Evolutionary conservation across 2,888 invertebrate species (phyloP).

Genomic region (Andrena bicolor): DNA sequence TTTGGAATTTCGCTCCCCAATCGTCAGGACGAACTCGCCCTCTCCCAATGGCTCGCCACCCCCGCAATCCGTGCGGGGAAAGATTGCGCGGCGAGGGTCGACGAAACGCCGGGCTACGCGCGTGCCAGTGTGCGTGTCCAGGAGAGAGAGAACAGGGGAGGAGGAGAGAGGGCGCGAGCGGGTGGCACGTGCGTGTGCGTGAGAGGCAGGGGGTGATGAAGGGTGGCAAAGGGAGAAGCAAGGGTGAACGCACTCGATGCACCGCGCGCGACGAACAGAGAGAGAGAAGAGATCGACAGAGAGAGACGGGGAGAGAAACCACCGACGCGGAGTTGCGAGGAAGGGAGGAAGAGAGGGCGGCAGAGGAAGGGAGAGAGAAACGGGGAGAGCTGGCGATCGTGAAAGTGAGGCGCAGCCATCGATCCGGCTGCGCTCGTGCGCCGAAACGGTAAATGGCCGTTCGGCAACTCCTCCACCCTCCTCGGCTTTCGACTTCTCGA

Average conservation of each 20-base stretch:
- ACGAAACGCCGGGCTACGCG: conserved; percentile 9
- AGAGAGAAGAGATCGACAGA: background rate
- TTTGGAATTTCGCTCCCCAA: conserved; percentile 14
- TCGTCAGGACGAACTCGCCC: conserved; percentile 4
- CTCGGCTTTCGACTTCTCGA: conserved; percentile 56
- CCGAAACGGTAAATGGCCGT: conserved; percentile 71
- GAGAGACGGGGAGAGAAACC: conserved; percentile 25
- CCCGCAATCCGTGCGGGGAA: conserved; percentile 32
- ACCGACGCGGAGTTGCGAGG: conserved; percentile 17
- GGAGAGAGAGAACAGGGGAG: background rate
- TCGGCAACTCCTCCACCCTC: conserved; percentile 56
- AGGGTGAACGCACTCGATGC: conserved; percentile 71
- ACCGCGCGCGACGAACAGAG: conserved; percentile 36
- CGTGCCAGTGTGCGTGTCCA: conserved; percentile 7
- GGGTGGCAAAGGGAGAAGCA: conserved; percentile 36
- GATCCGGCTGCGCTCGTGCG: conserved; percentile 68
- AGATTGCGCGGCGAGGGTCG: conserved; percentile 47
- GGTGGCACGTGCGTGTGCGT: conserved; percentile 53
- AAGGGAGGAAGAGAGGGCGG: conserved; percentile 16
- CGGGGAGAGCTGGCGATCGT: conserved; percentile 57
- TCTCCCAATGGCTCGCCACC: conserved; percentile 11
- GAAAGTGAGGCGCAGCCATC: conserved; percentile 70
- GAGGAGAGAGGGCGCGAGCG: conserved; percentile 21
- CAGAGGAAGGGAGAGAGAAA: background rate
- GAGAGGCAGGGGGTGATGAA: conserved; percentile 20